phyloP scores from a whole-genome alignment of 2,113 vertebrate species.

The Nycticryphes semicollaris region DNA sequence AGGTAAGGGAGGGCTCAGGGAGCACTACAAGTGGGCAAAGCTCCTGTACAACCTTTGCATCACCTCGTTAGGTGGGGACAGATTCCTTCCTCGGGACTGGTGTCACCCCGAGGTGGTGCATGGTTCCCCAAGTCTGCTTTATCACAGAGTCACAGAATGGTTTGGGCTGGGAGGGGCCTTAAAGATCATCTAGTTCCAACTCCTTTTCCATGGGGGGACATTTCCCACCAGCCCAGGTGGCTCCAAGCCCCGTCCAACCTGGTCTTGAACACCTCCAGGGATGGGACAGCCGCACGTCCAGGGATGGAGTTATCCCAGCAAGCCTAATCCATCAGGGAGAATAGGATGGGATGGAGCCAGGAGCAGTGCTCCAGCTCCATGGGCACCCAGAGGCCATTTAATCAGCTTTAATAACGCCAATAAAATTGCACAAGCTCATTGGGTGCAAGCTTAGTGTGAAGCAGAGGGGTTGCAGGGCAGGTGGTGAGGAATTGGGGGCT shows the following conservation, averaged over 20 bases:
- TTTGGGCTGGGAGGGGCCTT: not conserved
- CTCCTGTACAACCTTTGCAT: accelerated
- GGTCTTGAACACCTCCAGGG: not conserved
- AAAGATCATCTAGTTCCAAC: not conserved
- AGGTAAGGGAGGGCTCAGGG: not conserved
- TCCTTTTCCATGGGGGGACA: not conserved
- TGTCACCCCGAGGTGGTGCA: not conserved
- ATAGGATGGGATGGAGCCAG: not conserved
- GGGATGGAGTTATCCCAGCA: not conserved
- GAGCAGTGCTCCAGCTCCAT: not conserved
- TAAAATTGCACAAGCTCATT: accelerated
- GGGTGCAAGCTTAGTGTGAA: no score
- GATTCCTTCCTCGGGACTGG: accelerated
- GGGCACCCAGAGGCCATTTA: not conserved
- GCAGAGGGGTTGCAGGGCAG: not conserved
- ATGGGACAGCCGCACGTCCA: not conserved
- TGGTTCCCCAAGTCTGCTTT: not conserved
- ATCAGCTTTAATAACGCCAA: not conserved
- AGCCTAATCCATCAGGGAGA: accelerated
- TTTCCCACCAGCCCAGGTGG: not conserved
- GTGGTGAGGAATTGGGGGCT: accelerated
- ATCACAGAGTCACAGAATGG: not conserved
- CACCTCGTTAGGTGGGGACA: accelerated
- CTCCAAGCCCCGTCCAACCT: not conserved
- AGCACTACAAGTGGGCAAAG: accelerated